These are phyloP conservation scores for Sebastiscus tertius DNA, from an alignment of 2,797 vertebrate genomes.

Conservation along the genomic window DNA sequence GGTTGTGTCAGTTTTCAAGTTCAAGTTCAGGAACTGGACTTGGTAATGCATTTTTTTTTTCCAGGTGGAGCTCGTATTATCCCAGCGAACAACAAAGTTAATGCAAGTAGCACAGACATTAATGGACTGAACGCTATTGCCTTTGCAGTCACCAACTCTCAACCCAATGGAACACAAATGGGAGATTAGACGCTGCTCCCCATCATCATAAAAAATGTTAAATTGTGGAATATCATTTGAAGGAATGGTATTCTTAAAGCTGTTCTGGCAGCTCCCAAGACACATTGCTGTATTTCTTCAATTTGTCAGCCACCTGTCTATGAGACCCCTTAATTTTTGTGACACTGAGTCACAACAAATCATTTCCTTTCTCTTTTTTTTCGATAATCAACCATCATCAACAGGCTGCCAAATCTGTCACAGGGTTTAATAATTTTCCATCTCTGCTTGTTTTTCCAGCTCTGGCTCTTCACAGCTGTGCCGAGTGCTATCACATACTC, in stretches of 20 bases:
- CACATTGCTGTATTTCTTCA: not conserved
- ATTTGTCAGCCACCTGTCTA: slow-evolving; percentile 22
- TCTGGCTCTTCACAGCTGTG: slow-evolving; percentile 59
- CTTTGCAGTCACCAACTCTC: not conserved
- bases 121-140: not conserved
- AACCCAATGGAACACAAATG: not conserved
- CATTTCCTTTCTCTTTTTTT: slow-evolving; percentile 45
- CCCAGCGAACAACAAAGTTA: not conserved
- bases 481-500: not conserved
- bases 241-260: not conserved
- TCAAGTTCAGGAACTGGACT: not conserved
- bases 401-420: slow-evolving; percentile 59
- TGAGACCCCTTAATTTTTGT: slow-evolving; percentile 33
- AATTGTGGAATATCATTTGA: not conserved
- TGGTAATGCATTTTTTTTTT: not conserved
- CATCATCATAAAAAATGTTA: not conserved
- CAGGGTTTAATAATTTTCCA: slow-evolving; percentile 61
- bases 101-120: not conserved
- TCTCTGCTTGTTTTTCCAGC: slow-evolving; percentile 54
- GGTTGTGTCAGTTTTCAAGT: slow-evolving; percentile 1
- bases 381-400: slow-evolving; percentile 10
- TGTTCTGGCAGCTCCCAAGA: not conserved
- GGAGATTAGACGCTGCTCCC: not conserved
- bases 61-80: not conserved
- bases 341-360: slow-evolving; percentile 44